Evolutionary conservation across 2,888 invertebrate genomes (phyloP), one percentile per base, ranked within the genome.

Genomic region (Belgica antarctica): DNA sequence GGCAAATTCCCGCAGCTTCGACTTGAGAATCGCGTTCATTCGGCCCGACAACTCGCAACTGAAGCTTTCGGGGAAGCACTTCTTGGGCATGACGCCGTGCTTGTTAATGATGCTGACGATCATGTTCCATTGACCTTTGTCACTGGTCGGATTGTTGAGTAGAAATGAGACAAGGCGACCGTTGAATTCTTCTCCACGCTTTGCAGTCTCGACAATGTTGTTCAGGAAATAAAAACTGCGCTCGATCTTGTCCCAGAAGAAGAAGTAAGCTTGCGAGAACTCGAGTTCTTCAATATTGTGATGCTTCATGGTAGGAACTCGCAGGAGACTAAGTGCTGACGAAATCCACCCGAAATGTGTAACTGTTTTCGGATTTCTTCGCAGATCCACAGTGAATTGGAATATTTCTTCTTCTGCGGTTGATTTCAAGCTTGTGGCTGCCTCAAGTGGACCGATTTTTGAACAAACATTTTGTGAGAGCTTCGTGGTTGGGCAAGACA

Each of bases 121-220:
- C 94, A 95, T 94, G 77, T 93, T 92, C 94, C 94, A 95, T 77
- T 95, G 94, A 0, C 95, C 94, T 27, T 93, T 93, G 76, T 94
- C 93, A 72, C 85, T 85, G 66, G 87, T 87, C n/a, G 92, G 92
- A 76, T 92, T 90, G 86, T 89, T 22, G 0, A 94, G 82, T 63
- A 95, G 79, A 78, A 90, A 92, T 72, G 89, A 87, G 65, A 93
- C 85, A 10, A 94, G 82, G 72, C 94, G 83, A 0, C 93, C 91
- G 72, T 92, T 90, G 0, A 92, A 84, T 0, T 84, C 76, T 76
- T 94, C 94, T 10, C 88, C 89, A 7, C 77, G 75, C 74, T 83
- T 85, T 0, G 90, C 88, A 0, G 90, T 89, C 72, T 87, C 85
- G 0, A 93, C 89, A 73, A 94, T 87, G 73, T 88, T 90, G 77